These are phyloP conservation scores for Neolamprologus ventralis DNA, from an alignment of 2,113 vertebrate species.

Conservation along the genomic window DNA sequence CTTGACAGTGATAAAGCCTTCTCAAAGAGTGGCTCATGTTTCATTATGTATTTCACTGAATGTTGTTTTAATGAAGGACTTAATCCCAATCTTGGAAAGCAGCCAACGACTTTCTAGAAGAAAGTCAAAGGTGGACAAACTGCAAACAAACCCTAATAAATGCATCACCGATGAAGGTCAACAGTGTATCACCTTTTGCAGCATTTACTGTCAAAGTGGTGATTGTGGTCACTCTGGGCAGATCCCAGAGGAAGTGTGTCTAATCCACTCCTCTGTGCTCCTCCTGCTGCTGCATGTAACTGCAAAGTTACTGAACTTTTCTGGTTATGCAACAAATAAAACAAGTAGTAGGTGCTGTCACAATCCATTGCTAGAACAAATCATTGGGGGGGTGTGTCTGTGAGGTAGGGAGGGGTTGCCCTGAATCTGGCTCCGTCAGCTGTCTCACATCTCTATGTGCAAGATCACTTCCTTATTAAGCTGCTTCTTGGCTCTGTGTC, in stretches of 20 bases:
- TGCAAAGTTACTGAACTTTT: not conserved
- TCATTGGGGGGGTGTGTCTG: not conserved
- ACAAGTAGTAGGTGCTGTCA: not conserved
- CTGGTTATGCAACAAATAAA: not conserved
- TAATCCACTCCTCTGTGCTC: not conserved
- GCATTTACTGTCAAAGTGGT: not conserved
- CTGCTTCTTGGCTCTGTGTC: not conserved
- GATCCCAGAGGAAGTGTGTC: conserved; percentile 22
- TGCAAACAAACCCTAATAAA: not conserved
- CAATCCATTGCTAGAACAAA: not conserved
- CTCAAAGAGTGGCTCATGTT: not conserved
- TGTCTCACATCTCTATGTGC: conserved; percentile 6
- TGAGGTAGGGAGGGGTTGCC: not conserved
- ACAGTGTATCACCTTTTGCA: not conserved
- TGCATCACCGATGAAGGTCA: not conserved
- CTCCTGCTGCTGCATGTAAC: not conserved
- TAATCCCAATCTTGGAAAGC: not conserved
- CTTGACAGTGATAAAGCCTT: not conserved
- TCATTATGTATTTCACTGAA: not conserved
- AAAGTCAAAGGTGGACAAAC: not conserved
- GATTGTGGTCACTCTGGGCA: not conserved
- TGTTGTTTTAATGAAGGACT: not conserved
- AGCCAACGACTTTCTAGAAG: not conserved
- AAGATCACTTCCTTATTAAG: conserved; percentile 13
- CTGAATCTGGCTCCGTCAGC: not conserved